phyloP scores from a whole-genome alignment of 2,888 invertebrate genomes.

The Dryocosmus kuriphilus region DNA sequence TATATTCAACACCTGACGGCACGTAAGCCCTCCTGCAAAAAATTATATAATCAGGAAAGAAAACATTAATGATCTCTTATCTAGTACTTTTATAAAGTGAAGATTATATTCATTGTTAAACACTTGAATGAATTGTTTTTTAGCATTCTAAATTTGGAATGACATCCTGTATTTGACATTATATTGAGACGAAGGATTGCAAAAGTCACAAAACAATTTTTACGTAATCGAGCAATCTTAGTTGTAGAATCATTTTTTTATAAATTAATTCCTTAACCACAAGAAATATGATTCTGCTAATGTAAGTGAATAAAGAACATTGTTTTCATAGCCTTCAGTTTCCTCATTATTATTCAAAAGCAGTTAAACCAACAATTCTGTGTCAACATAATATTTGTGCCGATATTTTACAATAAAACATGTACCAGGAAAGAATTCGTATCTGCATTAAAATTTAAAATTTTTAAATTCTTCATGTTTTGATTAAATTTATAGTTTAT shows the following conservation, averaged over 20 bases:
- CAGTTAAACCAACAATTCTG: not conserved
- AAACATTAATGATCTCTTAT: too few relatives aligned
- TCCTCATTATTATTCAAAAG: slow-evolving; percentile 11
- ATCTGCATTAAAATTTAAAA: too few relatives aligned
- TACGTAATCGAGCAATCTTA: not conserved
- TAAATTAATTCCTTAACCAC: not conserved
- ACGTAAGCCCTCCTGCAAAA: slow-evolving; percentile 85
- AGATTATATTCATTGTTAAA: not conserved
- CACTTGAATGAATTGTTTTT: not conserved
- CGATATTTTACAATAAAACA: not conserved
- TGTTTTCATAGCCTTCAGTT: slow-evolving; percentile 11
- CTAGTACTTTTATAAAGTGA: too few relatives aligned
- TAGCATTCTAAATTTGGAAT: too few relatives aligned
- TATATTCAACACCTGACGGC: slow-evolving; percentile 89
- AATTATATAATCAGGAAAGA: slow-evolving; percentile 26
- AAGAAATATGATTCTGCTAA: not conserved
- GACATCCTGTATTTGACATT: too few relatives aligned
- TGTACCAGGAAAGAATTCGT: not conserved
- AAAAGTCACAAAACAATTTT: too few relatives aligned
- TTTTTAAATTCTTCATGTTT: not conserved
- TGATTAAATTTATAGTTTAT: not conserved
- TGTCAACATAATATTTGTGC: not conserved
- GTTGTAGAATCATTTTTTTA: not conserved
- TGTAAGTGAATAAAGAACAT: slow-evolving; percentile 9
- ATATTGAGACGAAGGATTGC: too few relatives aligned